Conservation (phyloP, 2,113 vertebrate genomes). For the Tyrannus savana region DNA sequence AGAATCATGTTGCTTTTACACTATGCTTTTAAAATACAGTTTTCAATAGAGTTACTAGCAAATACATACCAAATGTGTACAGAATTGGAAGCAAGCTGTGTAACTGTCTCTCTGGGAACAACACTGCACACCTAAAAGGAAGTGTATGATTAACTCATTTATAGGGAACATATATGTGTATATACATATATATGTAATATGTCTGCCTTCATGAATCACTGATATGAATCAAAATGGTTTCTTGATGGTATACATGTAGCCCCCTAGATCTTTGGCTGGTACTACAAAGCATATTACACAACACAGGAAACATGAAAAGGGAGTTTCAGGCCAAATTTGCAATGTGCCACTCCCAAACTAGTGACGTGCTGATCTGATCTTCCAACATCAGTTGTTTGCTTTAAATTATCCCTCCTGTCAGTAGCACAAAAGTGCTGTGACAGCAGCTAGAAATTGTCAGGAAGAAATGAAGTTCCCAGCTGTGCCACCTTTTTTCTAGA, state of each 20-base stretch:
- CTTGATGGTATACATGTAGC: neutral
- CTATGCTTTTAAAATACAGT: neutral
- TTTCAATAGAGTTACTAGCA: neutral
- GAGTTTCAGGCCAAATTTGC: slow-evolving; percentile 49
- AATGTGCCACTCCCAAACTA: slow-evolving; percentile 31
- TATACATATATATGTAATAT: neutral
- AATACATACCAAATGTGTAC: neutral
- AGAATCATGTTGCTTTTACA: neutral
- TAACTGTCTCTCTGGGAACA: neutral
- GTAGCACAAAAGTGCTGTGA: slow-evolving; percentile 29
- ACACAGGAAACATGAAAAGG: slow-evolving; percentile 39
- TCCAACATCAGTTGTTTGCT: slow-evolving; percentile 30
- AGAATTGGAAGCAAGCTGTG: neutral
- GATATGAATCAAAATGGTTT: slow-evolving; percentile 16
- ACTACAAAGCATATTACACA: slow-evolving; percentile 54
- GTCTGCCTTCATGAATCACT: slow-evolving; percentile 2
- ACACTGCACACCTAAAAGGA: neutral
- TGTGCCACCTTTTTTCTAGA: neutral
- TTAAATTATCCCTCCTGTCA: slow-evolving; percentile 33
- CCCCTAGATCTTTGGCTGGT: slow-evolving; percentile 20
- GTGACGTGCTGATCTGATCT: slow-evolving; percentile 53
- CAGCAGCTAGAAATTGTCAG: slow-evolving; percentile 1
- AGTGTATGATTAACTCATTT: neutral
- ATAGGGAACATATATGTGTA: neutral
- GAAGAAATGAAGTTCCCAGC: neutral